Base-by-base conservation (phyloP, 2,113 vertebrate genomes). In the Stigmatopora nigra region DNA sequence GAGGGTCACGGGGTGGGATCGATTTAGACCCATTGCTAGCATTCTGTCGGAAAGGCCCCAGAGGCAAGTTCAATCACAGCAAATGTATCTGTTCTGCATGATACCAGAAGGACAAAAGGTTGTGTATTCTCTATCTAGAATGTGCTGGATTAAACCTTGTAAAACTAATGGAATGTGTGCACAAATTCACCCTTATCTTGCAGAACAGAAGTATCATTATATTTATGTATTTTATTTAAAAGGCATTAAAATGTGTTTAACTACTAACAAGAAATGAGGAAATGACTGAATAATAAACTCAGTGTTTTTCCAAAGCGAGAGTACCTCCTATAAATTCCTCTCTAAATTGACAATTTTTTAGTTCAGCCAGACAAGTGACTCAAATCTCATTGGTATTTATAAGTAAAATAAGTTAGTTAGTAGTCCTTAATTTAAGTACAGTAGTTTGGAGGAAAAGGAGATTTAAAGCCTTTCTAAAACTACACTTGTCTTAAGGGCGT, bases 71-170 rank as follows among this genome's bases (percentile, higher is more conserved):
- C 36, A 61, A 59, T n/a, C 31, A 41, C 17, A 22, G 59, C 11
- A 15, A 12, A 15, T 61, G 13, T 45, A 45, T 61, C 45, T 61
- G 59, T 61, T 73, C 61, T 61, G 31, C 45, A 52, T 11, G 20
- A 14, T 7, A 3, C 20, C 20, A 47, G 25, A 46, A 73, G 12
- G 52, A 61, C 31, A 57, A 63, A 52, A 53, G 48, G 6, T 53
- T 41, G 19, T 14, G 38, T 49, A 9, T 9, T n/a, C 49, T 51
- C 36, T 19, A 44, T 19, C 17, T n/a, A 45, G 8, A 59, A n/a
- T 45, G 46, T 51, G 15, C 52, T 44, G 25, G 38, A 38, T 62
- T 45, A 22, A 6, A 22, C 19, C 5, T 17, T 10, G 41, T 17
- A 38, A 19, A 36, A 41, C 17, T 2, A 41, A 41, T 22, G 38